Conservation (phyloP, 2,797 vertebrate genomes). For the Brachyalestes nurse region DNA sequence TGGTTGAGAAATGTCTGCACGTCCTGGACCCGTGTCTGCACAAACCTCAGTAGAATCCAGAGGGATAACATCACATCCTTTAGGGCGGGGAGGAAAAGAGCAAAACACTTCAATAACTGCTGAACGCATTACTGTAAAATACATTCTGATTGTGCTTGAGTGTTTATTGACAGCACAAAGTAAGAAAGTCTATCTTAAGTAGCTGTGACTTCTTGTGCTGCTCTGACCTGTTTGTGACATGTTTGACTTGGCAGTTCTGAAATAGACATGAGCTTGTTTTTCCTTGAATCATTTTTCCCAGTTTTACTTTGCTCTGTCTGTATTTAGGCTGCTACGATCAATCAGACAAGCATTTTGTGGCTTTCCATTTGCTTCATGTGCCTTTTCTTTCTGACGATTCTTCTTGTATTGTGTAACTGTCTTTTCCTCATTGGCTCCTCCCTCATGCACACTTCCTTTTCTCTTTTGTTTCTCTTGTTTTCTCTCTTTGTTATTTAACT, state of each 20-base stretch:
- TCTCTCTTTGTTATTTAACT: slow-evolving; percentile 6
- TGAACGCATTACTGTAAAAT: slow-evolving; percentile 26
- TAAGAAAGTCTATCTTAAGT: not conserved
- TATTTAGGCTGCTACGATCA: not conserved
- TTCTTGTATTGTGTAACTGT: no score
- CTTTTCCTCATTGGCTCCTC: slow-evolving; percentile 49
- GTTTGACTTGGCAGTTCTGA: slow-evolving; percentile 9
- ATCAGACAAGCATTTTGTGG: not conserved
- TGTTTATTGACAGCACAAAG: not conserved
- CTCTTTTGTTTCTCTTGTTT: not conserved
- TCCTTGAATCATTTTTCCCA: not conserved
- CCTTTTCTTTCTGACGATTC: not conserved
- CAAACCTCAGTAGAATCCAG: slow-evolving; percentile 47
- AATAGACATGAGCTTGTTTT: not conserved
- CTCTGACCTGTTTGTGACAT: not conserved
- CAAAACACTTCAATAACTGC: slow-evolving; percentile 23
- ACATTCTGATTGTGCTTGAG: not conserved
- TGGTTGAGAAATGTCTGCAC: slow-evolving; percentile 24
- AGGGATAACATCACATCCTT: slow-evolving; percentile 45
- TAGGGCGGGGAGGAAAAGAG: slow-evolving; percentile 2
- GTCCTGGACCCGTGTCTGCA: slow-evolving; percentile 26
- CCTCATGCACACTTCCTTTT: slow-evolving; percentile 52
- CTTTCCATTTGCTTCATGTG: not conserved
- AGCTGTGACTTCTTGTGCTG: not conserved
- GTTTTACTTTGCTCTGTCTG: not conserved